A percentile compares a stretch with the other conserved stretches of the same genome.
Evolutionary conservation across 1,140 invertebrate genomes (phyloP).

Genomic region (Megalonaias nervosa): DNA sequence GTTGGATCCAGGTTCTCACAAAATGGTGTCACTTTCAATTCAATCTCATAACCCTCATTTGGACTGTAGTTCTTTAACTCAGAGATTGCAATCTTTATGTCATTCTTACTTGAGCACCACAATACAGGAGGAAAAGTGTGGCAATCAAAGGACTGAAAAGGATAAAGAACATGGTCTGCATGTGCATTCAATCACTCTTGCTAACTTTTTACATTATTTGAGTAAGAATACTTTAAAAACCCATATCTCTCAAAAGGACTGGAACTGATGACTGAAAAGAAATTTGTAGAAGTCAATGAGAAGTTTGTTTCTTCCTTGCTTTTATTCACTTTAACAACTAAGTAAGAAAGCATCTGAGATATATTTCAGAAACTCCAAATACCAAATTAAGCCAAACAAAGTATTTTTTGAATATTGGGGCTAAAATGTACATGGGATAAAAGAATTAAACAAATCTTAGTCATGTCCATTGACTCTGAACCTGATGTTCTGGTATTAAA

Average conservation of each 20-base stretch:
- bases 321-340: too few relatives aligned
- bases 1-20: constrained; percentile 29
- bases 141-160: constrained; percentile 45
- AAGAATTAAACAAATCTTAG: too few relatives aligned
- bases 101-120: constrained; percentile 49
- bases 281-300: not conserved
- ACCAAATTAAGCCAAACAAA: too few relatives aligned
- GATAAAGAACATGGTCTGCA: not conserved
- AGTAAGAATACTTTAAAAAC: not conserved
- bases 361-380: too few relatives aligned
- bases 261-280: not conserved
- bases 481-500: too few relatives aligned
- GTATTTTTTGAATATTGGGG: too few relatives aligned
- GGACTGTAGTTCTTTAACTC: constrained; percentile 36
- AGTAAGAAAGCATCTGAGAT: too few relatives aligned
- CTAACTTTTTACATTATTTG: not conserved
- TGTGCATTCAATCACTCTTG: not conserved
- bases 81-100: constrained; percentile 38
- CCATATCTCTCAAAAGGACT: not conserved
- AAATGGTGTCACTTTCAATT: constrained; percentile 40
- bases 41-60: constrained; percentile 34
- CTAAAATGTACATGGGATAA: too few relatives aligned
- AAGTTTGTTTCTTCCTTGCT: too few relatives aligned
- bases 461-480: too few relatives aligned
- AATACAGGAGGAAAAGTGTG: constrained; percentile 42